Percentiles rank a stretch among this genome's conserved stretches.
Evolutionary conservation across 2,888 invertebrate genomes (phyloP).

Genomic region (Eristalis arbustorum): DNA sequence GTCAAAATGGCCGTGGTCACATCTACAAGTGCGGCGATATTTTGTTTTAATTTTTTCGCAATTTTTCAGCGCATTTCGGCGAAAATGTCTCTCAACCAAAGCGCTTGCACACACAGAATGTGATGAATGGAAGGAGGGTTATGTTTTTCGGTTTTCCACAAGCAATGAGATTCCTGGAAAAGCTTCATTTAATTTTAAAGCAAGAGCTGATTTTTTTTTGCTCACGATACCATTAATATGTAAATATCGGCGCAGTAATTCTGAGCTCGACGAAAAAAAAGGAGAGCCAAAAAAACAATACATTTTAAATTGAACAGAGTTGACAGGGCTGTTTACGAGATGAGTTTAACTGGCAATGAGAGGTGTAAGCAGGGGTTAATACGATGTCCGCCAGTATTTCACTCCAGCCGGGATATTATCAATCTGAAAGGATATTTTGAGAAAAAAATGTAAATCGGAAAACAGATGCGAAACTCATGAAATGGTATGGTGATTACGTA

Average conservation of each 20-base stretch:
- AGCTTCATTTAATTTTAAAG: constrained; percentile 50
- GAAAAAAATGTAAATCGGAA: background rate
- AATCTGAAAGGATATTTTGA: background rate
- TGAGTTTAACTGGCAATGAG: background rate
- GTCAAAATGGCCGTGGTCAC: background rate
- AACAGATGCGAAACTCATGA: background rate
- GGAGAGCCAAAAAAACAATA: background rate
- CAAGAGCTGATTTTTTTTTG: constrained; percentile 35
- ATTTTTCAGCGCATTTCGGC: constrained; percentile 17
- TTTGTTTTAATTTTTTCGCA: constrained; percentile 2
- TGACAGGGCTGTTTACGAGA: background rate
- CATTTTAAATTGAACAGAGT: background rate
- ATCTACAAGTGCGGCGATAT: background rate
- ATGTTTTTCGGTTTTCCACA: background rate
- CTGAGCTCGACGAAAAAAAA: background rate
- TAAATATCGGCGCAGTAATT: constrained; percentile 26
- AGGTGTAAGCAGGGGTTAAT: background rate
- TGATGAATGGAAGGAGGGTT: constrained; percentile 6
- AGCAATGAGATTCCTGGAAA: constrained; percentile 14
- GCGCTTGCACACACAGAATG: background rate
- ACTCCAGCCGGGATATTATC: background rate
- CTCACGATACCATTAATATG: constrained; percentile 48
- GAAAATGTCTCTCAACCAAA: background rate
- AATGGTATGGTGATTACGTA: background rate
- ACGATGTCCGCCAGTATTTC: background rate